Conservation (phyloP, 2,888 invertebrate genomes). For the Pachycephus smyrnensis region DNA sequence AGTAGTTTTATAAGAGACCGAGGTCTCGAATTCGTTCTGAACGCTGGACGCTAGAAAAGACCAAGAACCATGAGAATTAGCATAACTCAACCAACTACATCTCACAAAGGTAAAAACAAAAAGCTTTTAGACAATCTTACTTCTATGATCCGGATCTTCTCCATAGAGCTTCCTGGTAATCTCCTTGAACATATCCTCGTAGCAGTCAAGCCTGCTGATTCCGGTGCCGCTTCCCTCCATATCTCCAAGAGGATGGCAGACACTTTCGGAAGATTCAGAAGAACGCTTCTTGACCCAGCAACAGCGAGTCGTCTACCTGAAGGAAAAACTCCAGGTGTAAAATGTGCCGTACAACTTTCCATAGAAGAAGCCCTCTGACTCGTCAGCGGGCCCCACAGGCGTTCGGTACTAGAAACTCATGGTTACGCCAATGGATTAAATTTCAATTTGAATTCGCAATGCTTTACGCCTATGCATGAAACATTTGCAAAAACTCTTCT, state of each 20-base stretch:
- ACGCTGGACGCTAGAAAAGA: conserved; percentile 58
- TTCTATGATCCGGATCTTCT: conserved; percentile 74
- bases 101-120: neutral
- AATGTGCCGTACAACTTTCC: neutral
- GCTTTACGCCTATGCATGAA: neutral
- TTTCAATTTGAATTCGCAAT: neutral
- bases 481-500: neutral
- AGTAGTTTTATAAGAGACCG: conserved; percentile 56
- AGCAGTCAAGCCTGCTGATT: conserved; percentile 72
- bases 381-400: neutral
- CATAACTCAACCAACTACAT: neutral
- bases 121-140: conserved; percentile 50
- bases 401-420: neutral
- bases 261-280: neutral
- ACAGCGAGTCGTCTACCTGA: conserved; percentile 18
- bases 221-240: conserved; percentile 62
- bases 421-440: neutral
- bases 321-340: neutral
- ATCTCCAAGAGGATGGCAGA: neutral
- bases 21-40: conserved; percentile 65
- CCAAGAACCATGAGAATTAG: neutral
- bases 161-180: conserved; percentile 92
- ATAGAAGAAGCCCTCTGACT: neutral
- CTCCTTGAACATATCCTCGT: conserved; percentile 92
- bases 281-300: conserved; percentile 7